Conservation (phyloP, 2,113 vertebrate species). For the Sorex araneus region DNA sequence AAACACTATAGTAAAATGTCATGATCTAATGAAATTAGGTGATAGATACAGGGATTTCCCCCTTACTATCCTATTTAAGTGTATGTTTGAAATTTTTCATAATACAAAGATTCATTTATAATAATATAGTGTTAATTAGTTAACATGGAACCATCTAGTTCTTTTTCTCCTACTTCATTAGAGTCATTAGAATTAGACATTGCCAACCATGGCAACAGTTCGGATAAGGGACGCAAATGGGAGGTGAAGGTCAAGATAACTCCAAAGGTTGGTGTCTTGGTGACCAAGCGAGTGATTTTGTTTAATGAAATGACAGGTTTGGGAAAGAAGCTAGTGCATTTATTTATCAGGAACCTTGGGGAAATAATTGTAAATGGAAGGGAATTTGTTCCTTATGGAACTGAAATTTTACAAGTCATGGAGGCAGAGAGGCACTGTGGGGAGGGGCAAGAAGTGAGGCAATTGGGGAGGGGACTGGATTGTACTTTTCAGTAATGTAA, state of each 20-base stretch:
- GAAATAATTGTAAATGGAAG: constrained; percentile 23
- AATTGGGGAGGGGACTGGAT: background rate
- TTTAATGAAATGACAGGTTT: background rate
- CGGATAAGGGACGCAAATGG: background rate
- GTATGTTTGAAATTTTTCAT: background rate
- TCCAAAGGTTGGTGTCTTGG: background rate
- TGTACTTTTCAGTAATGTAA: background rate
- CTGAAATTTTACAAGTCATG: background rate
- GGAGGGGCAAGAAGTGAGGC: background rate
- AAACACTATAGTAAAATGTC: background rate
- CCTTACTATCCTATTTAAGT: background rate
- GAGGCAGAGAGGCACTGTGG: background rate
- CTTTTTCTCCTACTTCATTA: background rate
- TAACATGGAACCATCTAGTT: background rate
- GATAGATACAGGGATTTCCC: background rate
- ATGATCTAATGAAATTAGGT: background rate
- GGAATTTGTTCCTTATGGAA: background rate
- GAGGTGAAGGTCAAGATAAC: background rate
- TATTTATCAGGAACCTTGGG: background rate
- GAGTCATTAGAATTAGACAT: background rate
- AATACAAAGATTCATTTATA: background rate
- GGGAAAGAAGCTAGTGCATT: background rate
- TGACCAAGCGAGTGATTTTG: background rate
- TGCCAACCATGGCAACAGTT: background rate
- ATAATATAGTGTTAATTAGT: background rate